Evolutionary conservation across 2,797 vertebrate genomes (phyloP).

Genomic region (Pogoniulus pusillus): DNA sequence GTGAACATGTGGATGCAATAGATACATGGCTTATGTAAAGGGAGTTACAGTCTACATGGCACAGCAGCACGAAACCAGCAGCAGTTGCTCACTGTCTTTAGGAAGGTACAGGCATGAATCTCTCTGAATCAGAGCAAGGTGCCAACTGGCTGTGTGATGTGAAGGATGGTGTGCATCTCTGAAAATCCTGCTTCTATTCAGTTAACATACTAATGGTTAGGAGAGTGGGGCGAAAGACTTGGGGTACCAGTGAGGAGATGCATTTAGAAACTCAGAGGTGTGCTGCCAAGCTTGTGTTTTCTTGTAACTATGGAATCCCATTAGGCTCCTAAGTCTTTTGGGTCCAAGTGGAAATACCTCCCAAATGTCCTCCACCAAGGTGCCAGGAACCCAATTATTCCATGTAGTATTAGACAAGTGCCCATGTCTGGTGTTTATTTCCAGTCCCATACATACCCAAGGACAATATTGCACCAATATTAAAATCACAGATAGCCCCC

Average conservation of each 20-base stretch:
- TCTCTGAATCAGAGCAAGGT: not conserved
- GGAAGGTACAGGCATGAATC: not conserved
- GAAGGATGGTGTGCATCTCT: not conserved
- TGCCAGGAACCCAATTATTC: not conserved
- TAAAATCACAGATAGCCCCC: not conserved
- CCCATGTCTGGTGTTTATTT: not conserved
- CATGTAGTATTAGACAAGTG: not conserved
- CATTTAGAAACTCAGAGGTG: not conserved
- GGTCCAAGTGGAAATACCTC: not conserved
- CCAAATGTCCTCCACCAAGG: fast-evolving
- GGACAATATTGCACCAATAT: not conserved
- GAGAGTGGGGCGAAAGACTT: not conserved
- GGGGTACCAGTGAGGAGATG: fast-evolving
- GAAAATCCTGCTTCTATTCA: not conserved
- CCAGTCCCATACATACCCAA: not conserved
- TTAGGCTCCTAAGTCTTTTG: not conserved
- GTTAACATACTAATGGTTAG: not conserved
- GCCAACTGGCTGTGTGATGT: not conserved
- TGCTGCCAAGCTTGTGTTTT: not conserved
- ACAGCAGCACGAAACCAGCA: not conserved
- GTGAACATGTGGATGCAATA: not conserved
- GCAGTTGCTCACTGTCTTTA: not conserved
- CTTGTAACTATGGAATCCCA: not conserved
- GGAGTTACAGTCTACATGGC: not conserved
- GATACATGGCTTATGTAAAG: not conserved